These are phyloP conservation scores for Xestia c-nigrum DNA, from an alignment of 2,888 invertebrate species.

Conservation along the genomic window DNA sequence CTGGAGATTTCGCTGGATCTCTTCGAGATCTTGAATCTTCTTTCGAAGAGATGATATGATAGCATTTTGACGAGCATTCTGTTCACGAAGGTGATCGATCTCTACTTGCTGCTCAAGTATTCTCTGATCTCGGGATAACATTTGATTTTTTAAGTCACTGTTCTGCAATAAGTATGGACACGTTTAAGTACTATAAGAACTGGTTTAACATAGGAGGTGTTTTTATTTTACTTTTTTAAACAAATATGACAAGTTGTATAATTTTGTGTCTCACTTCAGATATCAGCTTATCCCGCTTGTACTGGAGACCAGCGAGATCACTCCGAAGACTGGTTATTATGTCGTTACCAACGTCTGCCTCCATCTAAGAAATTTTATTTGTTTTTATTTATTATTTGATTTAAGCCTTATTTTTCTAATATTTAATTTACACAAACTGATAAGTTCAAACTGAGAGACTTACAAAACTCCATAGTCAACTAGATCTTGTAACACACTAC, in stretches of 20 bases:
- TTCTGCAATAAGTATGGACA: conserved; percentile 85
- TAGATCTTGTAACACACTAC: conserved; percentile 39
- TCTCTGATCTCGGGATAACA: conserved; percentile 93
- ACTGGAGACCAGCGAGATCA: conserved; percentile 95
- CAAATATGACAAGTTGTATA: not conserved
- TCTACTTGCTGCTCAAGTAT: conserved; percentile 95
- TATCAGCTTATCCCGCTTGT: conserved; percentile 95
- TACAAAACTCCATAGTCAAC: conserved; percentile 76
- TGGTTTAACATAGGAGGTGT: not conserved
- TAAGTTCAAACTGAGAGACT: conserved; percentile 59
- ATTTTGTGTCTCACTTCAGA: conserved; percentile 91
- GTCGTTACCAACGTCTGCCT: conserved; percentile 91
- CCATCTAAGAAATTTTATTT: conserved; percentile 85
- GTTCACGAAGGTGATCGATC: conserved; percentile 94
- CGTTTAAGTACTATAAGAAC: not conserved
- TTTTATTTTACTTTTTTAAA: not conserved
- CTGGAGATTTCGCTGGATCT: conserved; percentile 93
- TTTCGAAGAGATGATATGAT: conserved; percentile 95
- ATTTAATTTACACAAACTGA: not conserved
- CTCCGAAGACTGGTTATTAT: conserved; percentile 94
- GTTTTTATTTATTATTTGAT: not conserved
- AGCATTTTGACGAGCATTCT: conserved; percentile 95
- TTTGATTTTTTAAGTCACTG: conserved; percentile 93
- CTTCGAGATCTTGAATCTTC: conserved; percentile 94
- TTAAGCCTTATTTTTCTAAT: not conserved